phyloP scores from a whole-genome alignment of 2,888 invertebrate genomes.

The Stenodera caucasica region DNA sequence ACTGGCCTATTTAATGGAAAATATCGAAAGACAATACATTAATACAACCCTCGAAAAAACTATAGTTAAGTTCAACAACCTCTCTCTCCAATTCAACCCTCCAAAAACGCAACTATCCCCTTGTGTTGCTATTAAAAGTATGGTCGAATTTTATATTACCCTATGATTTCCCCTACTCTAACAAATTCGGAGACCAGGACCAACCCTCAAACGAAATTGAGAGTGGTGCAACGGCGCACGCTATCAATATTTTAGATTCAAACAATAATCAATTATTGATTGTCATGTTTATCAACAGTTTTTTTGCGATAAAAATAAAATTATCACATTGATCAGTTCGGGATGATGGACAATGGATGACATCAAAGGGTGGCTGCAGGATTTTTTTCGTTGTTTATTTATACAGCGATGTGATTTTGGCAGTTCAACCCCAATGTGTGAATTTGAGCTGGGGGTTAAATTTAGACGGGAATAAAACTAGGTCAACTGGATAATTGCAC shows the following conservation, averaged over 20 bases:
- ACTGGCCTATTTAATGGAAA: constrained; percentile 13
- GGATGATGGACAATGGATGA: not conserved
- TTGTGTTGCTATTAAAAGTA: not conserved
- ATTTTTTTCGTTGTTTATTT: constrained; percentile 20
- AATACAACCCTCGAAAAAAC: too few relatives aligned
- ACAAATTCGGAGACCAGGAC: constrained; percentile 27
- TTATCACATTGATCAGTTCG: not conserved
- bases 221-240: constrained; percentile 21
- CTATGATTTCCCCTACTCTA: constrained; percentile 33
- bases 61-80: constrained; percentile 27
- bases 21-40: not conserved
- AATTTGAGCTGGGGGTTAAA: constrained; percentile 2
- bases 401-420: constrained; percentile 19
- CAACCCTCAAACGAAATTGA: constrained; percentile 29
- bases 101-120: not conserved
- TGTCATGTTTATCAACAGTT: not conserved
- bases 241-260: not conserved
- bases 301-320: not conserved
- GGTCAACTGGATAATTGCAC: constrained; percentile 15
- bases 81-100: not conserved
- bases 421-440: constrained; percentile 13
- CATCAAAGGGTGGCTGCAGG: constrained; percentile 1
- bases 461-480: constrained; percentile 17
- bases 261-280: not conserved
- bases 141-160: constrained; percentile 34